A percentile compares a stretch with the other conserved stretches of the same genome.
These are phyloP conservation scores for Pocillopora verrucosa DNA, from an alignment of 64 coral and sea anemone species.

Conservation along the genomic window DNA sequence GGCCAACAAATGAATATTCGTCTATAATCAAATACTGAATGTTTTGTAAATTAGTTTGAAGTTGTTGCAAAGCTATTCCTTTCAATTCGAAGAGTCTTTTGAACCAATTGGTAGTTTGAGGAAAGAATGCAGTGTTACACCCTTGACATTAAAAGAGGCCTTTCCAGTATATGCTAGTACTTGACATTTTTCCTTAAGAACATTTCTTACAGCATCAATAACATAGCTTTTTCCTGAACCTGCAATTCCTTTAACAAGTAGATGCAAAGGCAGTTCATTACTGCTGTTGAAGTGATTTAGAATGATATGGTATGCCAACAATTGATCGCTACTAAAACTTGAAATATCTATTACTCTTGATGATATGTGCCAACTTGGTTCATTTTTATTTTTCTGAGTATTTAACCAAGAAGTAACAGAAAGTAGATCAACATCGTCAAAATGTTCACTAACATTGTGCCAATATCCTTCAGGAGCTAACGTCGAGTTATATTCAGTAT, in stretches of 20 bases:
- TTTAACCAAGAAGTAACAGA: slow-evolving; percentile 48
- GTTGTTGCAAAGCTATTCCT: slow-evolving; percentile 18
- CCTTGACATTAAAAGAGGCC: slow-evolving; percentile 55
- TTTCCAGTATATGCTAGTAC: slow-evolving; percentile 49
- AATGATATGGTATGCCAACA: slow-evolving; percentile 50
- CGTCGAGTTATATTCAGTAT: slow-evolving; percentile 37
- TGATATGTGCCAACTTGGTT: slow-evolving; percentile 47
- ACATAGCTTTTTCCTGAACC: no score
- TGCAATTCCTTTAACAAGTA: no score
- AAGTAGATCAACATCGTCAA: slow-evolving; percentile 53
- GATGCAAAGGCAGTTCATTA: no score
- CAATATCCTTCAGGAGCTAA: slow-evolving; percentile 78
- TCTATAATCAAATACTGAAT: slow-evolving; percentile 49
- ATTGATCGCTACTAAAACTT: slow-evolving; percentile 57
- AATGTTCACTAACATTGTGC: slow-evolving; percentile 42
- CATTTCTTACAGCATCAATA: not conserved
- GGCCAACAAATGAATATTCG: slow-evolving; percentile 62
- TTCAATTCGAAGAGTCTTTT: slow-evolving; percentile 1
- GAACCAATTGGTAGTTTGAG: slow-evolving; percentile 48
- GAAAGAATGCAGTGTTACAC: slow-evolving; percentile 44
- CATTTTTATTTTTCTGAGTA: slow-evolving; percentile 42
- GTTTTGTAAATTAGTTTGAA: slow-evolving; percentile 37
- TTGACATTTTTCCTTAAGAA: slow-evolving; percentile 16
- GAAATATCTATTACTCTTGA: slow-evolving; percentile 67
- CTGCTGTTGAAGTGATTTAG: slow-evolving; percentile 23